Evolutionary conservation across 2,113 vertebrate species (phyloP).

Genomic region (Phylloscopus whistleri): DNA sequence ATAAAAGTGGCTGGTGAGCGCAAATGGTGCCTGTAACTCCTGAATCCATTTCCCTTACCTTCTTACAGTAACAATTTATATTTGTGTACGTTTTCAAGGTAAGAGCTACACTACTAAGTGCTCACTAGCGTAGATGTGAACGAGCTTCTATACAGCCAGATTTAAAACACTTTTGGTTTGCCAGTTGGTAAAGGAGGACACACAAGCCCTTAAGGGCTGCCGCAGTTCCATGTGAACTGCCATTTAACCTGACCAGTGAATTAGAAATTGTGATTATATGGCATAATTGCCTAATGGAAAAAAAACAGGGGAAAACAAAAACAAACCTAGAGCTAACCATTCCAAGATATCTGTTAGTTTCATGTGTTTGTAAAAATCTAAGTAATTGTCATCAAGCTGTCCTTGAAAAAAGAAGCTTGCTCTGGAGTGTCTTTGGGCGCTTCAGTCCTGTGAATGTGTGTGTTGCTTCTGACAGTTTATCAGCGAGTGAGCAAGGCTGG

Average conservation of each 20-base stretch:
- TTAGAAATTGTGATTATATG: not conserved
- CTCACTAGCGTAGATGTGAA: not conserved
- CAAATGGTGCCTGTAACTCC: not conserved
- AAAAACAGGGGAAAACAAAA: not conserved
- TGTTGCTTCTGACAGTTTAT: not conserved
- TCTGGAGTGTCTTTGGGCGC: not conserved
- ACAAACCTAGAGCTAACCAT: not conserved
- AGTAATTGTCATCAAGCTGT: not conserved
- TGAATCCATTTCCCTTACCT: not conserved
- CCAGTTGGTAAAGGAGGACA: not conserved
- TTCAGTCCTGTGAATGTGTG: not conserved
- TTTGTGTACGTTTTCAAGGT: not conserved
- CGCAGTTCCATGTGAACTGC: not conserved
- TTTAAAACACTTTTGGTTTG: not conserved
- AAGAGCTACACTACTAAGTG: not conserved
- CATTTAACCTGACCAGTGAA: not conserved
- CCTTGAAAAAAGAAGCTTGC: not conserved
- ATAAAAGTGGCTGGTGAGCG: not conserved
- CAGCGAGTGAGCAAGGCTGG: not conserved
- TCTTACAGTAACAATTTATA: not conserved
- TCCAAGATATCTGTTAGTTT: not conserved
- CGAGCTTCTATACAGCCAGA: not conserved
- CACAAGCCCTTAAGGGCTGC: not conserved
- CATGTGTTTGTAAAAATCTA: not conserved
- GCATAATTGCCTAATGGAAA: not conserved